Evolutionary conservation across 1,140 invertebrate species (phyloP).

Genomic region (Sitophilus oryzae): DNA sequence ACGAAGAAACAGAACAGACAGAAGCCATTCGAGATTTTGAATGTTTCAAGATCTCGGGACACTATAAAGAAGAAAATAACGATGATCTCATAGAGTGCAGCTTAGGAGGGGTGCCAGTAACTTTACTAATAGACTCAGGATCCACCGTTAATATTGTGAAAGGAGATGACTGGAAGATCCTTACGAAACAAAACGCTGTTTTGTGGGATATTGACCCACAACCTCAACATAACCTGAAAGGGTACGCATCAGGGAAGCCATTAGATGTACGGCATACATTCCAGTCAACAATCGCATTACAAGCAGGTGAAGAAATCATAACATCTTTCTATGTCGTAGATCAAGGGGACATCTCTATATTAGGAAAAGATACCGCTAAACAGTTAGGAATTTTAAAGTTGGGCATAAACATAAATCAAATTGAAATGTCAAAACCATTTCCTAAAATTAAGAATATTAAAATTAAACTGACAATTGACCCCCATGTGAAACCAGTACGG

Average conservation of each 20-base stretch:
- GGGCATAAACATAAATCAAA: no score
- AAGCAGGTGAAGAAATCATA: neutral
- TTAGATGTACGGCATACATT: slow-evolving; percentile 5
- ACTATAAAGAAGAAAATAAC: neutral
- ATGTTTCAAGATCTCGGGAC: neutral
- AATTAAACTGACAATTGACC: no score
- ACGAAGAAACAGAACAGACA: neutral
- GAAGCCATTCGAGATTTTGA: neutral
- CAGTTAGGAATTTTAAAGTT: no score
- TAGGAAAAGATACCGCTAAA: no score
- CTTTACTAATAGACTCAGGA: no score
- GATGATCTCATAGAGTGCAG: no score
- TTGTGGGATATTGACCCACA: slow-evolving; percentile 7
- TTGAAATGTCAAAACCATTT: no score
- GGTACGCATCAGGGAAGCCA: neutral
- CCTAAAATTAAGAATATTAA: no score
- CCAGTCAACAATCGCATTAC: neutral
- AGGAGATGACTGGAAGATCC: neutral
- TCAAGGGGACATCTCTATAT: no score
- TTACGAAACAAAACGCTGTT: neutral
- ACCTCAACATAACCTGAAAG: neutral
- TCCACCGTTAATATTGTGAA: slow-evolving; percentile 4
- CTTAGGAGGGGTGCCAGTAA: no score
- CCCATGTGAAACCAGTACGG: no score
- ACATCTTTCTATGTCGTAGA: slow-evolving; percentile 16